Conservation (phyloP, 2,113 vertebrate genomes). For the Etia nguti region DNA sequence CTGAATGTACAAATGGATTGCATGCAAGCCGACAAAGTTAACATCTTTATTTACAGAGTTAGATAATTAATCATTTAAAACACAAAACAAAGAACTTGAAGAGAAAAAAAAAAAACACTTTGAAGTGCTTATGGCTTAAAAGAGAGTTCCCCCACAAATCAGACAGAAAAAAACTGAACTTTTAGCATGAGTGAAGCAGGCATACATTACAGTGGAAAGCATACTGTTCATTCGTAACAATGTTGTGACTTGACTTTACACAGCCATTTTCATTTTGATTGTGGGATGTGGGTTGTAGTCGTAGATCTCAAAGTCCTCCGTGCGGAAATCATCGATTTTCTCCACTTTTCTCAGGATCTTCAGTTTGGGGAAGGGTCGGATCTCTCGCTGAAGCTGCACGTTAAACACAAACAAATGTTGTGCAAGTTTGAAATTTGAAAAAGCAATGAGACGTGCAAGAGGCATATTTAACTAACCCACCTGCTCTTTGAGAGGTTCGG, state of each 20-base stretch:
- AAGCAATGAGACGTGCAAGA: fast-evolving
- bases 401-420: neutral
- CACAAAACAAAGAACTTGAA: neutral
- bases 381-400: conserved; percentile 86
- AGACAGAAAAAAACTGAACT: neutral
- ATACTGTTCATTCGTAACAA: neutral
- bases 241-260: conserved; percentile 32
- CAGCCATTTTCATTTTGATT: conserved; percentile 97
- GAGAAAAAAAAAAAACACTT: neutral
- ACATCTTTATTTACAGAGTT: conserved; percentile 37
- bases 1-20: neutral
- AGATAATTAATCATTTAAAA: neutral
- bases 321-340: conserved; percentile 81
- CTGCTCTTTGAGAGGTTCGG: conserved; percentile 87
- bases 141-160: neutral
- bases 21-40: neutral
- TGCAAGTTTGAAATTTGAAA: neutral
- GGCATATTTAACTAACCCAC: conserved; percentile 53
- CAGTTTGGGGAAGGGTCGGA: conserved; percentile 88
- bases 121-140: neutral
- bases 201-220: neutral
- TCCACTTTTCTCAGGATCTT: conserved; percentile 85
- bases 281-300: conserved; percentile 87
- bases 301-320: conserved; percentile 89
- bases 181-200: neutral